phyloP scores from a whole-genome alignment of 1,140 invertebrate genomes.

The Drosophila athabasca region DNA sequence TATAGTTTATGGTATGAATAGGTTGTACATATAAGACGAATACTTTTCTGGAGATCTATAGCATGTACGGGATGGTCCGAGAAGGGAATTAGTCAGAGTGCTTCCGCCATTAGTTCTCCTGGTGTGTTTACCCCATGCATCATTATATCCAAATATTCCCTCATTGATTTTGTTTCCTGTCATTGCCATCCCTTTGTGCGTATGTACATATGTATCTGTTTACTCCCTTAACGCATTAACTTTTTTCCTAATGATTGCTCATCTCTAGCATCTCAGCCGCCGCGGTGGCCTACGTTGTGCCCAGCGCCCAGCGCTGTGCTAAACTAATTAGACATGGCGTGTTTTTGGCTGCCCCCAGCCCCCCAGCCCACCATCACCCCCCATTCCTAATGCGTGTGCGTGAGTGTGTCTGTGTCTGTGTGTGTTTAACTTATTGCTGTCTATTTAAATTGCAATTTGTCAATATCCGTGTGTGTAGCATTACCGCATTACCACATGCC shows the following conservation, averaged over 20 bases:
- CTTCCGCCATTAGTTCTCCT: too few species aligned
- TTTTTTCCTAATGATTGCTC: conserved; percentile 44
- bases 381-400: conserved; percentile 28
- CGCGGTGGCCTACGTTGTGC: conserved; percentile 3
- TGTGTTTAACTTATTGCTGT: conserved; percentile 80
- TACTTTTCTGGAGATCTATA: too few species aligned
- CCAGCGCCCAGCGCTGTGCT: conserved; percentile 18
- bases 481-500: conserved; percentile 44
- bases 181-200: conserved; percentile 7
- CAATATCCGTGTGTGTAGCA: conserved; percentile 60
- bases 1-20: too few species aligned
- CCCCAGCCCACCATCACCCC: neutral
- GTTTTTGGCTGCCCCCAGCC: conserved; percentile 56
- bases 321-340: conserved; percentile 78
- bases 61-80: too few species aligned
- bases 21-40: too few species aligned
- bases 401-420: conserved; percentile 51
- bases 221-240: conserved; percentile 40
- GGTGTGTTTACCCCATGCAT: too few species aligned
- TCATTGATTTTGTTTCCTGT: conserved; percentile 28
- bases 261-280: conserved; percentile 49
- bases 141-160: too few species aligned
- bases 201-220: conserved; percentile 27
- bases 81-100: too few species aligned
- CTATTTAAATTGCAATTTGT: conserved; percentile 82